Percentiles rank a stretch among this genome's conserved stretches.
phyloP scores from a whole-genome alignment of 2,113 vertebrate genomes.

The Pluvianellus socialis region DNA sequence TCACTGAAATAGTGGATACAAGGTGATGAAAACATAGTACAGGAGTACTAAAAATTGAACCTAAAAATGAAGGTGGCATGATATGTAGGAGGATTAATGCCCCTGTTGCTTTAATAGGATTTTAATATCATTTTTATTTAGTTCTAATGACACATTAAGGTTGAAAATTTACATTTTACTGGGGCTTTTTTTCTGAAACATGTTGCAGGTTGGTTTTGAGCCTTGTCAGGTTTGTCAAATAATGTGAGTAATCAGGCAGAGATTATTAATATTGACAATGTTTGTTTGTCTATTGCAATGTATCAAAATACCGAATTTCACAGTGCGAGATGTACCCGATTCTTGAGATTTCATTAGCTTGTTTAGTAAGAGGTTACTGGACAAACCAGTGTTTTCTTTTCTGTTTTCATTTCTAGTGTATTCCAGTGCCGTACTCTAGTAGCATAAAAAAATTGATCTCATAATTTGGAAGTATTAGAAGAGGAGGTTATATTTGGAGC shows the following conservation, averaged over 20 bases:
- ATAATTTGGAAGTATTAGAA: background rate
- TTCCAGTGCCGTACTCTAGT: background rate
- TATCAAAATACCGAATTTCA: background rate
- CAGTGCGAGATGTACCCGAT: background rate
- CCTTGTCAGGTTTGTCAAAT: background rate
- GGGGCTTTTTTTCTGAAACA: background rate
- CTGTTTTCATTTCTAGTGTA: background rate
- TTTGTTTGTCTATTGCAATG: background rate
- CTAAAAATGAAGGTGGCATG: background rate
- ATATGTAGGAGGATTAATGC: background rate
- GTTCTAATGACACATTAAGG: background rate
- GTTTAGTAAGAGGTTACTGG: background rate
- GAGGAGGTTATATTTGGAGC: background rate
- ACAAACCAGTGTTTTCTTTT: background rate
- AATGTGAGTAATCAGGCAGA: background rate
- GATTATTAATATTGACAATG: background rate
- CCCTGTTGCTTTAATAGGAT: background rate
- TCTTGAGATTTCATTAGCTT: background rate
- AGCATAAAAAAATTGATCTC: background rate
- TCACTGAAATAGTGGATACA: background rate
- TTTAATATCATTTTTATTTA: background rate
- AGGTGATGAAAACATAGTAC: background rate
- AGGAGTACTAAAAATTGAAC: background rate
- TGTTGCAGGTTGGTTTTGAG: background rate
- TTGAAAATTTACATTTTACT: background rate